phyloP scores from a whole-genome alignment of 2,888 invertebrate genomes.

The Diaperis boleti region DNA sequence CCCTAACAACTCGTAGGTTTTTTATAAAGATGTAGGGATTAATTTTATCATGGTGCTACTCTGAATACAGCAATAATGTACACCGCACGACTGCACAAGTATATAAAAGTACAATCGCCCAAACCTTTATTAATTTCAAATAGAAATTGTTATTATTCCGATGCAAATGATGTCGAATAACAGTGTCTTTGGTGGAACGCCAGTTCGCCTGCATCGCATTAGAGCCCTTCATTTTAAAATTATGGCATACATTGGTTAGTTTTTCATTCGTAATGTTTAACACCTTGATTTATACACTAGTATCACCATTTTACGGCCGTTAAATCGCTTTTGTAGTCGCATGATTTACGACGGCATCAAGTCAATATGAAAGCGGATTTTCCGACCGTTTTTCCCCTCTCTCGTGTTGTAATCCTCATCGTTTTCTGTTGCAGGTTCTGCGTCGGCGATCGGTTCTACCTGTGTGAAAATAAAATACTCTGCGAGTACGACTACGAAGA shows the following conservation, averaged over 20 bases:
- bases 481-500: conserved; percentile 99
- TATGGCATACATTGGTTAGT: conserved; percentile 51
- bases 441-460: conserved; percentile 96
- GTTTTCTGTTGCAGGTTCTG: conserved; percentile 83
- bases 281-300: conserved; percentile 60
- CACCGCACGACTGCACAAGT: too few relatives aligned
- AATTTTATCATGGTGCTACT: too few relatives aligned
- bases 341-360: conserved; percentile 57
- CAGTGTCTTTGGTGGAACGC: conserved; percentile 17
- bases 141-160: too few relatives aligned
- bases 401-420: conserved; percentile 7
- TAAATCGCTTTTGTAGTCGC: conserved; percentile 59
- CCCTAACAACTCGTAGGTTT: too few relatives aligned
- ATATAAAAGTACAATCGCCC: too few relatives aligned
- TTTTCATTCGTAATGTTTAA: conserved; percentile 61
- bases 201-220: conserved; percentile 30
- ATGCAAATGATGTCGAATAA: too few relatives aligned
- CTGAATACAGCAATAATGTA: too few relatives aligned
- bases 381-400: conserved; percentile 27
- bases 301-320: conserved; percentile 57
- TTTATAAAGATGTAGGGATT: too few relatives aligned
- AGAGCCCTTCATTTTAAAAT: conserved; percentile 42
- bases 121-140: too few relatives aligned
- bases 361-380: conserved; percentile 57
- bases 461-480: conserved; percentile 97